phyloP scores from a whole-genome alignment of 2,888 invertebrate species.

The Sabatieria punctata region DNA sequence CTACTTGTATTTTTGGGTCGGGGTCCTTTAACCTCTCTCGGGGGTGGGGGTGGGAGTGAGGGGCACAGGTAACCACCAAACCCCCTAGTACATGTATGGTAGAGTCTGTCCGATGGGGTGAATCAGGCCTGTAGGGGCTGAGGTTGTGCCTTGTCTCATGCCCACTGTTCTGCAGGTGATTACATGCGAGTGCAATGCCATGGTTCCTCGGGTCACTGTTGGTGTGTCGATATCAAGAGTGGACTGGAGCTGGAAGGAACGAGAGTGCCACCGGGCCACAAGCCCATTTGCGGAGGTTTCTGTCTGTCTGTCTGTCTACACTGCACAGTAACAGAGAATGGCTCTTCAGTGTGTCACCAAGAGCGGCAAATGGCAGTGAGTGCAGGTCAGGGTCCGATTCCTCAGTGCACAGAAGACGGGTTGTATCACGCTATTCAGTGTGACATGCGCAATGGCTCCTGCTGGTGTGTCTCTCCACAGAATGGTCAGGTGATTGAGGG shows the following conservation, averaged over 20 bases:
- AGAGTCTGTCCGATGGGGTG: too few relatives aligned
- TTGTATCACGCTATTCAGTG: neutral
- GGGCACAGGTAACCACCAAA: too few relatives aligned
- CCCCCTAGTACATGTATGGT: too few relatives aligned
- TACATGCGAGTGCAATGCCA: slow-evolving; percentile 72
- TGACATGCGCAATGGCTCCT: neutral
- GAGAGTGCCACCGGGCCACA: neutral
- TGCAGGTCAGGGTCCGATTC: neutral
- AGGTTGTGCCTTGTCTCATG: too few relatives aligned
- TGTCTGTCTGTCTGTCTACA: too few relatives aligned
- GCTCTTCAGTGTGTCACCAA: neutral
- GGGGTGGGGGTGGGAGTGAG: too few relatives aligned
- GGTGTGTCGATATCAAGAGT: slow-evolving; percentile 74
- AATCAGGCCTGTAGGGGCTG: too few relatives aligned
- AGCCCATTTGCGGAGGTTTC: neutral
- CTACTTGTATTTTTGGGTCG: too few relatives aligned
- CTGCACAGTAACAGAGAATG: too few relatives aligned
- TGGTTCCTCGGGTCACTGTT: slow-evolving; percentile 54
- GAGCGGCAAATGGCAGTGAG: neutral
- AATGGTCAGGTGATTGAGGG: slow-evolving; percentile 2
- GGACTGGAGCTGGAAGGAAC: slow-evolving; percentile 21
- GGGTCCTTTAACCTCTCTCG: too few relatives aligned
- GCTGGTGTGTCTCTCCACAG: slow-evolving; percentile 4
- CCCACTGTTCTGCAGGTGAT: too few relatives aligned
- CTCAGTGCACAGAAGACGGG: neutral